These are phyloP conservation scores for Oreotrochilus melanogaster DNA, from an alignment of 2,113 vertebrate species.

Conservation along the genomic window DNA sequence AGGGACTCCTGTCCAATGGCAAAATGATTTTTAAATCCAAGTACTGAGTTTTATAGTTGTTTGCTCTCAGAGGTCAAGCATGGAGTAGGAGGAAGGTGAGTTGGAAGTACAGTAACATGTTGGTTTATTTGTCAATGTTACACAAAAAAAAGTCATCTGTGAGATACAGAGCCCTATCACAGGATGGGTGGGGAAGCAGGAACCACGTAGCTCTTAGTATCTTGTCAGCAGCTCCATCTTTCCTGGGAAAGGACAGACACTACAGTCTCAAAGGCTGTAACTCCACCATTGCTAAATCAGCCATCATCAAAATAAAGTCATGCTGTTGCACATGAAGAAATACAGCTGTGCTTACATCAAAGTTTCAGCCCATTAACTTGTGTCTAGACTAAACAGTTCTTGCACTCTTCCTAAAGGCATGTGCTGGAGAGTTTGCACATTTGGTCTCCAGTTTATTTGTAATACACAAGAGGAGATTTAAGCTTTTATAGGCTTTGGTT, in stretches of 20 bases:
- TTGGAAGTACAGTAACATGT: not conserved
- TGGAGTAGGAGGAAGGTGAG: not conserved
- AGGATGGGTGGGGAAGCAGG: not conserved
- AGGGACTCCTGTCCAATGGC: not conserved
- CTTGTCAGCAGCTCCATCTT: not conserved
- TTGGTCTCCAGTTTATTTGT: conserved; percentile 33
- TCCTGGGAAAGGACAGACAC: not conserved
- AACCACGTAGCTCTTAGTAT: not conserved
- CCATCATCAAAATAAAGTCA: conserved; percentile 32
- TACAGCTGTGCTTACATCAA: conserved; percentile 59
- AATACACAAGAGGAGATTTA: not conserved
- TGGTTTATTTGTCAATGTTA: not conserved
- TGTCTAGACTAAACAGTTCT: conserved; percentile 61
- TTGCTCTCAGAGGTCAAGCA: not conserved
- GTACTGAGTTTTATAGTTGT: not conserved
- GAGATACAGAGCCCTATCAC: not conserved
- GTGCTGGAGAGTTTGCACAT: not conserved
- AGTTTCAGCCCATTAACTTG: conserved; percentile 63
- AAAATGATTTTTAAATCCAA: not conserved
- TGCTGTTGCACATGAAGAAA: conserved; percentile 18
- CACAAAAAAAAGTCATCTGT: not conserved
- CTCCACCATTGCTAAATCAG: not conserved
- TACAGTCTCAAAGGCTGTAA: conserved; percentile 10
- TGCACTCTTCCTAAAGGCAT: not conserved
- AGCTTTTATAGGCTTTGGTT: not conserved